Base-by-base conservation (phyloP, 2,797 vertebrate genomes). In the Pantherophis alleghaniensis region DNA sequence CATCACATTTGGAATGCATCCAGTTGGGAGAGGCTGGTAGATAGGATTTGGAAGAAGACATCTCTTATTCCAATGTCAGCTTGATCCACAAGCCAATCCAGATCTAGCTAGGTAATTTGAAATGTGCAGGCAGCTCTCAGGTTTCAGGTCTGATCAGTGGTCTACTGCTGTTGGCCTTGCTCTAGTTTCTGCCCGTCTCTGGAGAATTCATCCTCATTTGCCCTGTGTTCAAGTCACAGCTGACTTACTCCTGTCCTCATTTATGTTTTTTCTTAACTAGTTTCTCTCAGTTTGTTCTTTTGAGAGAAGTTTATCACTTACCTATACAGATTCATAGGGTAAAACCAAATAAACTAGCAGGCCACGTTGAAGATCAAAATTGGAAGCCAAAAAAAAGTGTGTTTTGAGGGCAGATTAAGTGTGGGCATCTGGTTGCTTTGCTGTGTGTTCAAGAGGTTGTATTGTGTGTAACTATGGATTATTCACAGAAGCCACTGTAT, bases 131-230 rank as follows among this genome's bases (percentile, higher is more conserved):
- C 28, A 79, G 26, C 6, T 28, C 0, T n/a, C 0, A 10, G 22
- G 22, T 16, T 42, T 32, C 24, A 86, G 6, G 0, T 88, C 37
- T 28, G 92, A 93, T 93, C 47, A 42, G 26, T 94, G 24, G 91
- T 95, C 94, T 92, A 94, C 92, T 83, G 94, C 66, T 92, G 94
- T 83, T 91, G 96, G 94, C 90, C 94, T 96, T 92, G 93, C 93
- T 94, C 96, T 95, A 93, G 79, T 88, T 91, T 11, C 86, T 57
- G 12, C 4, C 12, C 22, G 5, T 28, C 51, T 69, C 32, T 56
- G 10, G 37, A 79, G 16, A 69, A 28, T 13, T 28, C 2, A 7
- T 0, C 55, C n/a, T n/a, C 16, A 18, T 14, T 37, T 28, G 20
- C 4, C 53, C 51, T 42, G 7, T 9, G 56, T 53, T 79, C 51